Base-by-base conservation (phyloP, 1,140 invertebrate species). In the Leptestheria dahalacensis region DNA sequence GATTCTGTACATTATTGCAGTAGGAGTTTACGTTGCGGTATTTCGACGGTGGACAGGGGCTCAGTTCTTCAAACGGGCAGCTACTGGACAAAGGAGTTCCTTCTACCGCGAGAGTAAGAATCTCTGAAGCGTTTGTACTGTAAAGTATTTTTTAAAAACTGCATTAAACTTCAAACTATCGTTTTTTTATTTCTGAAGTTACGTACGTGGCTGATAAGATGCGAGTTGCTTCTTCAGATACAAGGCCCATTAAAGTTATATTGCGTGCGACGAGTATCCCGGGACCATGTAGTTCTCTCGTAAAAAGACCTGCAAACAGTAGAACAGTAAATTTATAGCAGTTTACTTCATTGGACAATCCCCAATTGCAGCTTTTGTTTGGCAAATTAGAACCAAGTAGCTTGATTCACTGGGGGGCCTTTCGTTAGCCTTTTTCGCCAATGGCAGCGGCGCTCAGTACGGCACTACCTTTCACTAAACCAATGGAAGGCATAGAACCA, bases 1-100 rank as follows among this genome's bases (percentile, higher is more conserved):
- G 75, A 61, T 77, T 69, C 51, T 73, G 66, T 1, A 79, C 72
- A 66, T 81, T 82, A 68, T 81, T 81, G 65, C 80, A 81, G 61
- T 77, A 73, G 1, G 80, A 79, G 57, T 23, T 29, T 3, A 47
- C 41, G n/a, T 53, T 48, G 18, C 61, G 53, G 47, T 50, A 62
- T 63, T 70, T 74, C 48, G 73, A 67, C 2, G 74, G 74, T 61
- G 71, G 71, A 62, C 74, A 75, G 2, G 72, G 72, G 60, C 73
- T 70, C 60, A 73, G 70, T 28, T 74, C 69, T 51, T 71, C 68
- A 11, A 71, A 57, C 0, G 74, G 75, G 61, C 77, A 78, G 28
- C 68, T 58, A 12, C 67, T 65, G 11, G 65, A 70, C 48, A 78
- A 63, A 0, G 60, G 57, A 0, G 75, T 75, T 3, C 68, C 67